Evolutionary conservation across 2,797 vertebrate species (phyloP).

Genomic region (Pelodytes ibericus): DNA sequence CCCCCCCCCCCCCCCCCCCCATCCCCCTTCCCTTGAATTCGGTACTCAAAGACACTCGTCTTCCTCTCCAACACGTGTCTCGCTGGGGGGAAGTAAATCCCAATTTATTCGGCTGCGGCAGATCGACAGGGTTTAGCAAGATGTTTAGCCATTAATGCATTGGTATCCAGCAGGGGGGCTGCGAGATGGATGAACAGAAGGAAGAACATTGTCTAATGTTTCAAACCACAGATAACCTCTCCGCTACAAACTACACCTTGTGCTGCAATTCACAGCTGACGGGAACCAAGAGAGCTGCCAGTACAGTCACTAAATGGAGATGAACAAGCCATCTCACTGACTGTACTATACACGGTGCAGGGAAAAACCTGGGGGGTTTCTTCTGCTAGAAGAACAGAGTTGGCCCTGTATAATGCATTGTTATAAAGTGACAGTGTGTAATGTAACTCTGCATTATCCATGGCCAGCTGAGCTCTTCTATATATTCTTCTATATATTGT

Average conservation of each 20-base stretch:
- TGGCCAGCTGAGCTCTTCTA: too few species aligned
- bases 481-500: too few species aligned
- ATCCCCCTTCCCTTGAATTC: not conserved
- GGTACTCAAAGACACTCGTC: not conserved
- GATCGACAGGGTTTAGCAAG: constrained; percentile 1
- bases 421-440: too few species aligned
- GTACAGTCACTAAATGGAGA: too few species aligned
- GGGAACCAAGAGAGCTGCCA: too few species aligned
- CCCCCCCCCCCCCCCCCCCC: too few species aligned
- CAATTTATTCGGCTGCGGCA: constrained; percentile 10
- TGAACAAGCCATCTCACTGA: too few species aligned
- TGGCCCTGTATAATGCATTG: too few species aligned
- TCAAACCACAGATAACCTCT: not conserved
- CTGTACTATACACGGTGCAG: too few species aligned
- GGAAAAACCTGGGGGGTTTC: too few species aligned
- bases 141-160: constrained; percentile 11
- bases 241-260: not conserved
- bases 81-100: not conserved
- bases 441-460: too few species aligned
- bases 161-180: constrained; percentile 6
- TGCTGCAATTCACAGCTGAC: not conserved
- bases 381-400: too few species aligned
- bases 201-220: not conserved
- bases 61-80: not conserved
- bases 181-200: not conserved